These are phyloP conservation scores for Erethizon dorsatum DNA, from an alignment of 2,797 vertebrate species.

Conservation along the genomic window DNA sequence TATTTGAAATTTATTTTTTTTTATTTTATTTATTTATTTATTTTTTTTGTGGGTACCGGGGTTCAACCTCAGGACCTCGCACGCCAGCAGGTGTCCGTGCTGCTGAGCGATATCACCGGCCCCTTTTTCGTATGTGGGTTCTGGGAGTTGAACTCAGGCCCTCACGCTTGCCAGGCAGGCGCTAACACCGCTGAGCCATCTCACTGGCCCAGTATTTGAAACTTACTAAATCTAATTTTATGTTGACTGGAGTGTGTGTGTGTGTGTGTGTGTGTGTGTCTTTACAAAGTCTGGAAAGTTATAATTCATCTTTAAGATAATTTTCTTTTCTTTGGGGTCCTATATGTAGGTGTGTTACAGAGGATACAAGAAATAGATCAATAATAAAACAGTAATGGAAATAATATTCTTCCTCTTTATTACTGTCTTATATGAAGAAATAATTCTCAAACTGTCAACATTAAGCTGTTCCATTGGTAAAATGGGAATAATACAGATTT, in stretches of 20 bases:
- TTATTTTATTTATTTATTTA: too few species aligned
- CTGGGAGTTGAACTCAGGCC: too few species aligned
- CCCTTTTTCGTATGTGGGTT: too few species aligned
- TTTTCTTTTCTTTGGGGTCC: background rate
- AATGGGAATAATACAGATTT: slow-evolving; percentile 10
- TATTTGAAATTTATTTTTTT: slow-evolving; percentile 44
- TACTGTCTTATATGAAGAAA: slow-evolving; percentile 40
- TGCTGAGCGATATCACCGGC: too few species aligned
- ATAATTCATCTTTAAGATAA: background rate
- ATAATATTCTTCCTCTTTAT: background rate
- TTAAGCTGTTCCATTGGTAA: background rate
- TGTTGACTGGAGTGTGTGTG: background rate
- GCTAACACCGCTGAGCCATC: too few species aligned
- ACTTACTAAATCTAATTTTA: slow-evolving; percentile 55
- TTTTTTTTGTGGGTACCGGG: too few species aligned
- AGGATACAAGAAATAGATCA: background rate
- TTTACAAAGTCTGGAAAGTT: background rate
- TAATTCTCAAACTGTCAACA: background rate
- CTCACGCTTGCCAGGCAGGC: too few species aligned
- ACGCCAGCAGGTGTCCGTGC: too few species aligned
- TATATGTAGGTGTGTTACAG: background rate
- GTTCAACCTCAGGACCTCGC: too few species aligned
- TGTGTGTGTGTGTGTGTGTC: background rate
- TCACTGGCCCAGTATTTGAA: background rate
- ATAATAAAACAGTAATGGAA: background rate